phyloP scores from a whole-genome alignment of 35 echinoderm and acorn worm species.

The Amphiura filiformis region DNA sequence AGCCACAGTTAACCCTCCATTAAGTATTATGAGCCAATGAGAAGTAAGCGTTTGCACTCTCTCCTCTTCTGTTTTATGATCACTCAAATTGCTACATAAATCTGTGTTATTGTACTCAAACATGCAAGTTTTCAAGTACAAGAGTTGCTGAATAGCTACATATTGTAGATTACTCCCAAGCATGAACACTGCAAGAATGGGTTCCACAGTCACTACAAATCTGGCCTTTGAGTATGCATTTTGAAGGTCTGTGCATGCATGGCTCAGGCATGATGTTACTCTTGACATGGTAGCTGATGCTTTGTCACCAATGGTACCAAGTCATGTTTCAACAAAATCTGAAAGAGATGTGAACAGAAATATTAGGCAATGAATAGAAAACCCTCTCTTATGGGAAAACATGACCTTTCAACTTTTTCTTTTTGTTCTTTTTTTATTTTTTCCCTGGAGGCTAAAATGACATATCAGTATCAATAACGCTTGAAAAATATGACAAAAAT shows the following conservation, averaged over 20 bases:
- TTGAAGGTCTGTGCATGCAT: neutral
- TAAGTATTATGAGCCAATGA: constrained; percentile 89
- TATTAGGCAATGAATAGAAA: too few relatives aligned
- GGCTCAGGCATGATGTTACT: neutral
- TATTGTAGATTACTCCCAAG: constrained; percentile 83
- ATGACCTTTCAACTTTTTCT: too few relatives aligned
- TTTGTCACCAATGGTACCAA: too few relatives aligned
- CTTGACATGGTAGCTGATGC: neutral
- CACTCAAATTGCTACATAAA: constrained; percentile 55
- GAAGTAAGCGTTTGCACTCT: constrained; percentile 60
- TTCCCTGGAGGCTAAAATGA: too few relatives aligned
- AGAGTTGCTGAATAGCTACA: constrained; percentile 67
- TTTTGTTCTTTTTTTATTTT: too few relatives aligned
- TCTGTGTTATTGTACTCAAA: constrained; percentile 74
- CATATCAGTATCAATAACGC: too few relatives aligned
- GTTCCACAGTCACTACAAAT: constrained; percentile 79
- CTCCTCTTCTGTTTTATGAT: constrained; percentile 49
- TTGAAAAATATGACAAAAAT: too few relatives aligned
- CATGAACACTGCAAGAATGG: constrained; percentile 89
- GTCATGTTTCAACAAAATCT: too few relatives aligned
- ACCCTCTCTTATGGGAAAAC: too few relatives aligned
- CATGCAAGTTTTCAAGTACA: constrained; percentile 74
- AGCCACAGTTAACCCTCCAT: constrained; percentile 65
- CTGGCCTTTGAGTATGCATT: neutral
- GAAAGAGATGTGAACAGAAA: too few relatives aligned